Evolutionary conservation across 2,113 vertebrate species (phyloP).

Genomic region (Cynopterus brachyotis): DNA sequence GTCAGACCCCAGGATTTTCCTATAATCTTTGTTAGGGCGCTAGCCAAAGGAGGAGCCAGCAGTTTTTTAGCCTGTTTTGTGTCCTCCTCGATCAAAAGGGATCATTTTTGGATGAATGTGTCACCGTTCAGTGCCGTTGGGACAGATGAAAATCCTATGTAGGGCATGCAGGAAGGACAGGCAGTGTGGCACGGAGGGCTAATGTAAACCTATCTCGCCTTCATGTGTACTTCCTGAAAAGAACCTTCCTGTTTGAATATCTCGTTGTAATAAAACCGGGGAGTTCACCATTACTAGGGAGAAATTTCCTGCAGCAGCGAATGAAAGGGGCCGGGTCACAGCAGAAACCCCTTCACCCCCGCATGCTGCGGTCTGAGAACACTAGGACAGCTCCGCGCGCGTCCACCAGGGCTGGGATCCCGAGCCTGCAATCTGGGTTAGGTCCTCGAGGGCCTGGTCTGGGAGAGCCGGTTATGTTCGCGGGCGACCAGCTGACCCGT

Average conservation of each 20-base stretch:
- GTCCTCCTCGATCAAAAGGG: not conserved
- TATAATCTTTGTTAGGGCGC: not conserved
- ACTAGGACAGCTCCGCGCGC: not conserved
- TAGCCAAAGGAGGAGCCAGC: not conserved
- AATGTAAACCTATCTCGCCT: not conserved
- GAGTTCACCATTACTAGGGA: conserved; percentile 20
- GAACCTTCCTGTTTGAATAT: conserved; percentile 50
- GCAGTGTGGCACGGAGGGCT: not conserved
- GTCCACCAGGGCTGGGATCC: not conserved
- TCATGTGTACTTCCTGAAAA: conserved; percentile 53
- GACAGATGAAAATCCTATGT: conserved; percentile 61
- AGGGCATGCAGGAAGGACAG: conserved; percentile 38
- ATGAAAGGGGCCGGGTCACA: not conserved
- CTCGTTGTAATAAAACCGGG: conserved; percentile 51
- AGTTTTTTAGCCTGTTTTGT: not conserved
- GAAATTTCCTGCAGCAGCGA: not conserved
- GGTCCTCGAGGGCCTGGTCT: not conserved
- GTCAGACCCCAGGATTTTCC: not conserved
- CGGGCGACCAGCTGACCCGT: not conserved
- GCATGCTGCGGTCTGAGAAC: not conserved
- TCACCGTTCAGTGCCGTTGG: not conserved
- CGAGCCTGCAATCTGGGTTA: not conserved
- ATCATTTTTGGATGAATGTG: conserved; percentile 61
- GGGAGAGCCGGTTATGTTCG: not conserved
- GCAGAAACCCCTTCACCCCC: not conserved